Evolutionary conservation across 1,140 invertebrate genomes (phyloP), one percentile per base, ranked within the genome.

Genomic region (Calliopsis andreniformis): DNA sequence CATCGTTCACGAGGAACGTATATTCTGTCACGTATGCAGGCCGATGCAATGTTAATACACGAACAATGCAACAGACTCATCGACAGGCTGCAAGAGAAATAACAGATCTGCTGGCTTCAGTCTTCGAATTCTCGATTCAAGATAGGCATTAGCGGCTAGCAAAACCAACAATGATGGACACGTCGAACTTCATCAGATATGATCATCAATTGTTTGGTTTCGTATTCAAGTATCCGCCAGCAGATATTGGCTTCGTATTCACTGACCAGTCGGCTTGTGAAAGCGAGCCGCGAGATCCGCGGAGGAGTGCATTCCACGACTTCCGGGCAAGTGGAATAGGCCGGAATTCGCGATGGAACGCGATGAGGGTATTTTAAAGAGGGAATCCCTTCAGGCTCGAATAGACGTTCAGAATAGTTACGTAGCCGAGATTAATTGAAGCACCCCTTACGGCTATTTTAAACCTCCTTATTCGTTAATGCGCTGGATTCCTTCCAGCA

Each of bases 241-340:
- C 43, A 43, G 30, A 62, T 73, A 76, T 79, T 66, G 68, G 59
- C 58, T 77, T 72, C 73, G 72, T 72, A 84, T 84, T 76, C 64
- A 72, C 30, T n/a, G 39, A 8, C 49, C 8, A 18, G 20, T 49
- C 14, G 14, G 28, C 56, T 47, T 8, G 42, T 72, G 39, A 49
- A 64, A 42, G 47, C 23, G n/a, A 51, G 32, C 25, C 20, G 20
- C 39, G 8, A 25, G 42, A 63, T 56, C 45, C 43, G 20, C 25
- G 47, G 10, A 51, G 32, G 20, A 28, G n/a, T 14, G 61, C 64
- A 76, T 76, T 76, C 72, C 43, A 28, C 18, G 64, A 42, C 72
- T 51, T 51, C 55, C 42, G 23, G 64, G 30, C 30, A 16, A 72
- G 59, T 25, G 3, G 20, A 61, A 69, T 76, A 49, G 18, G 55